Conservation (phyloP, 2,797 vertebrate species). For the Ctenochaetus hawaiiensis region DNA sequence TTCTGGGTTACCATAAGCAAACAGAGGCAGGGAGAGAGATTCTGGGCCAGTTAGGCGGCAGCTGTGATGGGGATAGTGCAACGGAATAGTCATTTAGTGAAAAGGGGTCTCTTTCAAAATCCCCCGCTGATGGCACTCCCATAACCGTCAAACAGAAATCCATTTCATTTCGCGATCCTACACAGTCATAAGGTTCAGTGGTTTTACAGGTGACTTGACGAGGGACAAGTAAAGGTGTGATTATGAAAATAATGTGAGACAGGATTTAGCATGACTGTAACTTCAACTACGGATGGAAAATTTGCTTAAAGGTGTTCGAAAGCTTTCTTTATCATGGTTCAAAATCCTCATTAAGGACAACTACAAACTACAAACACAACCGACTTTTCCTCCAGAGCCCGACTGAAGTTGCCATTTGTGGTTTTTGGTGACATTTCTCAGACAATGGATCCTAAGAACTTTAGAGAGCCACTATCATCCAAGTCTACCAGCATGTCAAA, state of each 20-base stretch:
- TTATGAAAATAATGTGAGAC: not conserved
- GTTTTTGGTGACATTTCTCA: not conserved
- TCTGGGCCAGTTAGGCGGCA: conserved; percentile 21
- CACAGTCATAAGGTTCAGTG: conserved; percentile 57
- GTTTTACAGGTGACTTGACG: conserved; percentile 39
- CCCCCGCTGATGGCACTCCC: conserved; percentile 67
- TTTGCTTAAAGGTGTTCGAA: not conserved
- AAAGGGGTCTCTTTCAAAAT: conserved; percentile 67
- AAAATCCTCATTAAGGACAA: not conserved
- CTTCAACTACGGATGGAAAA: not conserved
- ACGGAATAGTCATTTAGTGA: conserved; percentile 71
- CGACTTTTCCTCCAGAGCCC: not conserved
- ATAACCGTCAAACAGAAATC: conserved; percentile 68
- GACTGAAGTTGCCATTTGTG: not conserved
- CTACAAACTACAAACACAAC: not conserved
- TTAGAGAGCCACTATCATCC: not conserved
- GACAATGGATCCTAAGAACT: not conserved
- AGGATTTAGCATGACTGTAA: not conserved
- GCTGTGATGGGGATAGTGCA: conserved; percentile 33
- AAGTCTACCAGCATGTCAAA: not conserved
- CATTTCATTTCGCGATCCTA: conserved; percentile 54
- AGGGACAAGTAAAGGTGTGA: conserved; percentile 39
- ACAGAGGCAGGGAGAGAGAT: conserved; percentile 12
- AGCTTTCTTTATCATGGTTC: not conserved
- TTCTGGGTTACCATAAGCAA: conserved; percentile 57